These are phyloP conservation scores for Elaphurus davidianus DNA, from an alignment of 2,113 vertebrate genomes.

Conservation along the genomic window DNA sequence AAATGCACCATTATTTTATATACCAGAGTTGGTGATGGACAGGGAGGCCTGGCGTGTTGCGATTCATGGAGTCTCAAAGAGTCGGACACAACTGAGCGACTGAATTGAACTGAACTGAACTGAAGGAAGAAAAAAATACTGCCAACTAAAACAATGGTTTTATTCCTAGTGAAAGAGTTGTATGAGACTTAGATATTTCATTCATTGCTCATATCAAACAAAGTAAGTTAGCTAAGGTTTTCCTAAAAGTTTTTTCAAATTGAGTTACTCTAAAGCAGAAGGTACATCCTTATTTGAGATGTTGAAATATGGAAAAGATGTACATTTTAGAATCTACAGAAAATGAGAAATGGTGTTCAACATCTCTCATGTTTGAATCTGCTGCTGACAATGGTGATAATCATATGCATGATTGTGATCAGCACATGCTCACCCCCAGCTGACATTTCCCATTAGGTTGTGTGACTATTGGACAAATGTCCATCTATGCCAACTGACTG, in stretches of 20 bases:
- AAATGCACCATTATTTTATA: background rate
- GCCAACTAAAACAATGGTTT: background rate
- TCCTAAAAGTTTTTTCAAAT: background rate
- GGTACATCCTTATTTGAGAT: background rate
- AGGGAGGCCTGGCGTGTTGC: too few species aligned
- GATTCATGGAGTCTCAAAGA: too few species aligned
- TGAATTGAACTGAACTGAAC: too few species aligned
- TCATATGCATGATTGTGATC: background rate
- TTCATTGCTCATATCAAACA: background rate
- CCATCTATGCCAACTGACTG: background rate
- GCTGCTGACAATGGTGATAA: background rate
- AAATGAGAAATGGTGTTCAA: background rate
- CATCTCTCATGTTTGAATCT: background rate
- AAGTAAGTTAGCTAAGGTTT: background rate
- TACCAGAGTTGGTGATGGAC: background rate
- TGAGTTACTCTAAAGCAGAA: background rate
- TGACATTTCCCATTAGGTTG: background rate
- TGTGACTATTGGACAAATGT: background rate
- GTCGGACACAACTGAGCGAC: too few species aligned
- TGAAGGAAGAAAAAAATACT: background rate
- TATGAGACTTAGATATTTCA: background rate
- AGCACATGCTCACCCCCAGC: background rate
- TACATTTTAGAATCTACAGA: background rate
- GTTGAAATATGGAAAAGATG: background rate
- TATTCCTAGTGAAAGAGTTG: background rate